Percentiles rank a stretch among this genome's conserved stretches.
phyloP scores from a whole-genome alignment of 1,140 invertebrate genomes.

The Protaetia brevitarsis region DNA sequence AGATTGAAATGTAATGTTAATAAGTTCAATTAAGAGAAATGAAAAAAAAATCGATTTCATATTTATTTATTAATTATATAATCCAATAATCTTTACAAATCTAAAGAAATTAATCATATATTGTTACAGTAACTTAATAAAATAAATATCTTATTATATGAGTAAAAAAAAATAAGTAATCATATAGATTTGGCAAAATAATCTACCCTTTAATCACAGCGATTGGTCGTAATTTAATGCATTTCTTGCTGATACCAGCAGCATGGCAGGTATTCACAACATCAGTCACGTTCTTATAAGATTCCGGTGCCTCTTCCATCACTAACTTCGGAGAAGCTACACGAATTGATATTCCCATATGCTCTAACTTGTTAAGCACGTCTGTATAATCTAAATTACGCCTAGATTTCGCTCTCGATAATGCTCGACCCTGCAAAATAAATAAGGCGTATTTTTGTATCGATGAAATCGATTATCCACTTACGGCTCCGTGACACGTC shows the following conservation, averaged over 20 bases:
- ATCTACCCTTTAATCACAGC: constrained; percentile 95
- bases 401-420: constrained; percentile 95
- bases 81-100: background rate
- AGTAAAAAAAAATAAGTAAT: background rate
- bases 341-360: constrained; percentile 94
- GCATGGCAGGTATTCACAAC: constrained; percentile 98
- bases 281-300: constrained; percentile 99
- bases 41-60: no score
- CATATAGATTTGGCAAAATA: background rate
- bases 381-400: constrained; percentile 92
- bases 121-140: background rate
- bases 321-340: constrained; percentile 99
- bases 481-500: constrained; percentile 98
- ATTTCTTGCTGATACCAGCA: constrained; percentile 96
- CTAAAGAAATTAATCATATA: background rate
- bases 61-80: no score
- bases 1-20: no score
- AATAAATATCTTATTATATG: background rate
- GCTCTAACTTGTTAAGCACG: constrained; percentile 82
- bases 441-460: constrained; percentile 1
- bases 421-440: constrained; percentile 77
- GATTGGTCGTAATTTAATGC: constrained; percentile 95
- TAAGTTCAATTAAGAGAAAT: no score
- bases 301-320: constrained; percentile 99
- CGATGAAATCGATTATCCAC: constrained; percentile 46